These are phyloP conservation scores for Campaea margaritaria DNA, from an alignment of 2,888 invertebrate genomes.

Conservation along the genomic window DNA sequence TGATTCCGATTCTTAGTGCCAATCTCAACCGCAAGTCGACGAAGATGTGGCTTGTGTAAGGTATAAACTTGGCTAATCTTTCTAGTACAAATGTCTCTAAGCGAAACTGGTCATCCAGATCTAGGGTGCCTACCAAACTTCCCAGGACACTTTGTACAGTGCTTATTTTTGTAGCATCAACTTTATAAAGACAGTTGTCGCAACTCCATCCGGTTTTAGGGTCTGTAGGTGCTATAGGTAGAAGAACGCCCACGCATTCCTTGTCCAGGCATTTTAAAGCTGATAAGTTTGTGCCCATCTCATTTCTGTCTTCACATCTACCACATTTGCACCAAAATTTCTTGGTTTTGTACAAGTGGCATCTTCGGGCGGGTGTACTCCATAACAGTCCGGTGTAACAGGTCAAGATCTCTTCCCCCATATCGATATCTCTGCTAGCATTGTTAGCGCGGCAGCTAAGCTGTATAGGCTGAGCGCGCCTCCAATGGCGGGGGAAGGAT, in stretches of 20 bases:
- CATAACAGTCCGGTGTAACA: conserved; percentile 88
- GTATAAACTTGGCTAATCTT: conserved; percentile 66
- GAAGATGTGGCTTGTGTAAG: conserved; percentile 71
- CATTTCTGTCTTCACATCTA: conserved; percentile 87
- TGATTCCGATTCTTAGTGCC: conserved; percentile 65
- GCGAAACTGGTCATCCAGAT: conserved; percentile 74
- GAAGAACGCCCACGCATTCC: conserved; percentile 79
- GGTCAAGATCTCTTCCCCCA: conserved; percentile 86
- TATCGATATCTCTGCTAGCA: conserved; percentile 83
- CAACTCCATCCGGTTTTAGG: conserved; percentile 84
- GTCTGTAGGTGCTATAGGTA: conserved; percentile 81
- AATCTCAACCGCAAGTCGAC: conserved; percentile 69
- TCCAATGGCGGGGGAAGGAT: too few species aligned
- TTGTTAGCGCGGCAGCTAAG: too few species aligned
- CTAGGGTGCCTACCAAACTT: conserved; percentile 79
- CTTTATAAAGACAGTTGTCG: conserved; percentile 72
- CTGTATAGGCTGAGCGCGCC: too few species aligned
- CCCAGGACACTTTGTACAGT: conserved; percentile 79
- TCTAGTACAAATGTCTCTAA: conserved; percentile 68
- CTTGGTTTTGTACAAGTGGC: conserved; percentile 86
- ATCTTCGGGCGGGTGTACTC: conserved; percentile 87
- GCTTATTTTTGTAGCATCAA: conserved; percentile 74
- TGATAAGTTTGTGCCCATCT: conserved; percentile 84
- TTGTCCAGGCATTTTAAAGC: conserved; percentile 83
- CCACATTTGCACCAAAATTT: conserved; percentile 87